These are phyloP conservation scores for Hystrix cristata DNA, from an alignment of 2,113 vertebrate species.

Conservation along the genomic window DNA sequence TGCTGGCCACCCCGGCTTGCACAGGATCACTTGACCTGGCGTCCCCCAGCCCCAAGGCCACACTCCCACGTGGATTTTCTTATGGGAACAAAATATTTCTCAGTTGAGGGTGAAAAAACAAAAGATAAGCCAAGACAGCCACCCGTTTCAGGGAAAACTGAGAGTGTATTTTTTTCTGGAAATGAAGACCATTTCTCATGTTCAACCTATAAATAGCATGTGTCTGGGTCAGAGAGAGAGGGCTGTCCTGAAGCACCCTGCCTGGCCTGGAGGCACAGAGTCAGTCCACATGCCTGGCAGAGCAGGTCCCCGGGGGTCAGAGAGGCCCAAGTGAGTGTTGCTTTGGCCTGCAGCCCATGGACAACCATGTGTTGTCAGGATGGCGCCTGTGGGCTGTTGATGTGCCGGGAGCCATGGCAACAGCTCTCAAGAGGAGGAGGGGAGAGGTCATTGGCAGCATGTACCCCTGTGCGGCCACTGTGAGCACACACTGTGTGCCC, in stretches of 20 bases:
- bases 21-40: accelerated
- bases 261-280: accelerated
- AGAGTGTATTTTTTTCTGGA: neutral
- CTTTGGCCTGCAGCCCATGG: neutral
- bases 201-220: neutral
- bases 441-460: neutral
- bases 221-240: neutral
- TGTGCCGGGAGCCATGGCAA: neutral
- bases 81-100: conserved; percentile 28
- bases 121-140: neutral
- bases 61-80: neutral
- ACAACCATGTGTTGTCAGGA: accelerated
- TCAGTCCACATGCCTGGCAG: neutral
- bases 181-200: neutral
- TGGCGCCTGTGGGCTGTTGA: neutral
- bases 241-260: accelerated
- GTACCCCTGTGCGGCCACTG: accelerated
- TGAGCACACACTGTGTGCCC: too few relatives aligned
- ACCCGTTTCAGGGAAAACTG: neutral
- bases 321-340: neutral
- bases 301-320: too few relatives aligned
- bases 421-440: neutral
- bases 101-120: neutral
- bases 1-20: too few relatives aligned
- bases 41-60: neutral